Percentiles rank a stretch among this genome's conserved stretches.
These are phyloP conservation scores for Amphiura filiformis DNA, from an alignment of 35 echinoderm and acorn worm species.

Conservation along the genomic window DNA sequence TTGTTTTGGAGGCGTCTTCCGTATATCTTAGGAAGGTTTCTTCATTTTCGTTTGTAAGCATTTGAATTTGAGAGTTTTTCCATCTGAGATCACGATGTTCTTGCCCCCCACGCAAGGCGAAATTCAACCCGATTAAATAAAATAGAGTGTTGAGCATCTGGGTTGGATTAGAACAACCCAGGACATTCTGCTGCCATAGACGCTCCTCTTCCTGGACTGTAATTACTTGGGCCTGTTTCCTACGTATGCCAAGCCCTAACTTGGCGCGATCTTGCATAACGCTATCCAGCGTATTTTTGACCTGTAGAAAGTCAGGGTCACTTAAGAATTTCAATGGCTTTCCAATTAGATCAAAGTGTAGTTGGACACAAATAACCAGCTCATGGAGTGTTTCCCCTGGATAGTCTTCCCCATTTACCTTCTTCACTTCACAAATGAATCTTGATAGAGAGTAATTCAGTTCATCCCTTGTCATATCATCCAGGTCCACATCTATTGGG, in stretches of 20 bases:
- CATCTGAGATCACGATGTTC: conserved; percentile 23
- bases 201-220: conserved; percentile 7
- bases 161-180: background rate
- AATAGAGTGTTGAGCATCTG: conserved; percentile 15
- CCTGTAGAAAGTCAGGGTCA: conserved; percentile 2
- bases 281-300: conserved; percentile 20
- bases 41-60: conserved; percentile 7
- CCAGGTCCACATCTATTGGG: background rate
- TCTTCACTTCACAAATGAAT: conserved; percentile 25
- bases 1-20: conserved; percentile 24
- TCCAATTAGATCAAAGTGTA: conserved; percentile 1
- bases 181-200: background rate
- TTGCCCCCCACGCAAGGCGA: conserved; percentile 26
- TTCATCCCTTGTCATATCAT: conserved; percentile 26
- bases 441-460: conserved; percentile 6
- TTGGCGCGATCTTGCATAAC: conserved; percentile 8
- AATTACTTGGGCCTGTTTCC: conserved; percentile 17
- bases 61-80: background rate
- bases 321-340: background rate
- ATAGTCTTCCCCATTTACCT: conserved; percentile 17
- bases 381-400: conserved; percentile 28
- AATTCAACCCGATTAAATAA: conserved; percentile 31
- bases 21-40: conserved; percentile 20
- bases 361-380: conserved; percentile 1
- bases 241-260: background rate